A percentile compares a stretch with the other conserved stretches of the same genome.
Evolutionary conservation across 1,140 invertebrate species (phyloP).

Genomic region (Hormaphis cornu): DNA sequence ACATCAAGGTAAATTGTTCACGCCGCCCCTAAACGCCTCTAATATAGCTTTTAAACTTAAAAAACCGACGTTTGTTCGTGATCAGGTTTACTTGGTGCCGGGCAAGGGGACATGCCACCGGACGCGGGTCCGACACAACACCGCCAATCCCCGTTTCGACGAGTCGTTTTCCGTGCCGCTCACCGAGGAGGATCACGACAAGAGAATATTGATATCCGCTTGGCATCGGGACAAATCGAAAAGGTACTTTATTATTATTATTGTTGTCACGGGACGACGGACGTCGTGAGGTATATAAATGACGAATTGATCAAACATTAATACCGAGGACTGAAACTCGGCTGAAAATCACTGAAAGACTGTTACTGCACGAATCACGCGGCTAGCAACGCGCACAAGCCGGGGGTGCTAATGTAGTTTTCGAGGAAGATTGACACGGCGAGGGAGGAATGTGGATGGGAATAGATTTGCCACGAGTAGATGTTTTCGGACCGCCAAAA

Average conservation of each 20-base stretch:
- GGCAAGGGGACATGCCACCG: conserved; percentile 45
- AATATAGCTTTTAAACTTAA: not conserved
- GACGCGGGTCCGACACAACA: conserved; percentile 43
- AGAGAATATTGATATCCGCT: conserved; percentile 46
- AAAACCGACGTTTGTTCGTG: not conserved
- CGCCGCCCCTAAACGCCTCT: too few relatives aligned
- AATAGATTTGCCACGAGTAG: too few relatives aligned
- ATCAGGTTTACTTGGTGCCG: conserved; percentile 40
- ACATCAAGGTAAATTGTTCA: conserved; percentile 41
- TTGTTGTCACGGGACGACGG: too few relatives aligned
- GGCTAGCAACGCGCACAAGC: too few relatives aligned
- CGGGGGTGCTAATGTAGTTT: too few relatives aligned
- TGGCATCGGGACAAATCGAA: conserved; percentile 45
- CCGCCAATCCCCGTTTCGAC: conserved; percentile 45
- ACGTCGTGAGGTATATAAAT: too few relatives aligned
- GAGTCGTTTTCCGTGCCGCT: conserved; percentile 47
- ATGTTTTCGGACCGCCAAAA: too few relatives aligned
- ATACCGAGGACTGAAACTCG: not conserved
- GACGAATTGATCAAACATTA: too few relatives aligned
- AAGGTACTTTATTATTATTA: conserved; percentile 41
- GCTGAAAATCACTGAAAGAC: too few relatives aligned
- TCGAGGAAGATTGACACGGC: too few relatives aligned
- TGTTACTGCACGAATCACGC: too few relatives aligned
- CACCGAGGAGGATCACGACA: conserved; percentile 43
- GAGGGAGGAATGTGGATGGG: too few relatives aligned